Conservation (phyloP, 2,888 invertebrate species). For the Leucophenga montana region DNA sequence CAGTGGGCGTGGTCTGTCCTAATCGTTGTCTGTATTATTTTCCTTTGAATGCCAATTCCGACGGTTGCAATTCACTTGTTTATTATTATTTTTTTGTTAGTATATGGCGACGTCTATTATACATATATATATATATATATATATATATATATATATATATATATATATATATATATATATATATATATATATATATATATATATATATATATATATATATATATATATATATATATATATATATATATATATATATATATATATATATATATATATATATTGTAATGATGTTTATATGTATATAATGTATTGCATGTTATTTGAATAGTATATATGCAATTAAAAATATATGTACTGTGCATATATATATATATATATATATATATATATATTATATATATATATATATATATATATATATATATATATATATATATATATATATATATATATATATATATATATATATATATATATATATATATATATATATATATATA, state of each 20-base stretch:
- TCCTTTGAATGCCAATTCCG: no score
- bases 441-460: not conserved
- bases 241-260: constrained; percentile 7
- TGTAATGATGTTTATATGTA: constrained; percentile 10
- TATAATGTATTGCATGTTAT: not conserved
- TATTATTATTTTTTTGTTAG: no score
- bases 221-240: not conserved
- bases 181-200: no score
- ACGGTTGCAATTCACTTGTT: no score
- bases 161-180: no score
- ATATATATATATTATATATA: no score
- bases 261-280: no score
- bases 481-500: constrained; percentile 8
- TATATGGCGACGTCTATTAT: not conserved
- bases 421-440: constrained; percentile 10
- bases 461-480: constrained; percentile 24
- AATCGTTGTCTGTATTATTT: no score
- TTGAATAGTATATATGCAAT: not conserved
- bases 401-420: constrained; percentile 8
- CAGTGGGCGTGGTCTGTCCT: no score
- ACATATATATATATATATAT: constrained; percentile 22
- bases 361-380: constrained; percentile 22
- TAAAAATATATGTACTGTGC: constrained; percentile 23
- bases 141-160: constrained; percentile 23
- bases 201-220: not conserved